Conservation (phyloP, 2,888 invertebrate genomes). For the Cataglyphis altisquamis region DNA sequence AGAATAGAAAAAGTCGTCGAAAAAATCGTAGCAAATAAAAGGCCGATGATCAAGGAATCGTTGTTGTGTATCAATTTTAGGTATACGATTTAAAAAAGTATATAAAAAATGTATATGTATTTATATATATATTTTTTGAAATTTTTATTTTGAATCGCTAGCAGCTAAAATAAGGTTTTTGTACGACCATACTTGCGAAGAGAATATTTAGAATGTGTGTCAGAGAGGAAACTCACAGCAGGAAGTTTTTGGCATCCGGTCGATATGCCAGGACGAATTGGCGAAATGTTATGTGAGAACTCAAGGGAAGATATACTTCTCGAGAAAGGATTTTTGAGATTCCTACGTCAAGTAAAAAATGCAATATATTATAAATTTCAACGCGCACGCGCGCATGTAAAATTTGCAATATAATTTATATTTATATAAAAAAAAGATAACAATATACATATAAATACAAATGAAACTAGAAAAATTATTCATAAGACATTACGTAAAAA, state of each 20-base stretch:
- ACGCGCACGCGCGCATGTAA: background rate
- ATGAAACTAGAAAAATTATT: background rate
- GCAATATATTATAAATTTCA: background rate
- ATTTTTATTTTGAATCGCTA: background rate
- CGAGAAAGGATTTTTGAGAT: constrained; percentile 4
- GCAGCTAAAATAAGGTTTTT: background rate
- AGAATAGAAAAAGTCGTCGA: constrained; percentile 5
- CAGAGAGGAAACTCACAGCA: constrained; percentile 4
- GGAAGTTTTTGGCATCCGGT: constrained; percentile 55
- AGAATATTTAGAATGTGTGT: constrained; percentile 18
- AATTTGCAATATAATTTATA: background rate
- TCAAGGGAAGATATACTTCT: constrained; percentile 23
- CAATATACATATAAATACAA: background rate
- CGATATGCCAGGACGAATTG: constrained; percentile 53
- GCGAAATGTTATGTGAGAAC: constrained; percentile 31
- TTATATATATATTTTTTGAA: background rate
- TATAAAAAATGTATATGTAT: background rate
- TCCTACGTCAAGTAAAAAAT: background rate
- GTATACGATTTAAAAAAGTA: background rate
- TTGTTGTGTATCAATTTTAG: background rate
- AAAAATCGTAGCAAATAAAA: constrained; percentile 17
- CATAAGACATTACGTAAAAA: background rate
- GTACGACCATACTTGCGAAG: background rate
- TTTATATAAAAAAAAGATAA: background rate
- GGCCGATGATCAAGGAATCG: constrained; percentile 15